Conservation (phyloP, 35 echinoderm and acorn worm genomes). For the Ophiothrix spiculata region DNA sequence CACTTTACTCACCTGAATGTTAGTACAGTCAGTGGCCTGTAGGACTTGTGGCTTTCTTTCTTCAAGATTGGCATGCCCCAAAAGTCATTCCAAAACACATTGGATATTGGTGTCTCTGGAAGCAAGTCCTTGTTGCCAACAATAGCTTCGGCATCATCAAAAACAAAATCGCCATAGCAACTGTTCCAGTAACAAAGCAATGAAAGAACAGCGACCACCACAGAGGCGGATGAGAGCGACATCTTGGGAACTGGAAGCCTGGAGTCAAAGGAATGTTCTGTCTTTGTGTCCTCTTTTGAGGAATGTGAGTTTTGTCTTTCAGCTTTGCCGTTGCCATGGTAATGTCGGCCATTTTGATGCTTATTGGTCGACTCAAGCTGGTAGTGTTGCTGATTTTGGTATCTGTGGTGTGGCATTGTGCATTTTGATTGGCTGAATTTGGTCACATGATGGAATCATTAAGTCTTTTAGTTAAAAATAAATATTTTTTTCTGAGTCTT, state of each 20-base stretch:
- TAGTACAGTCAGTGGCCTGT: constrained; percentile 79
- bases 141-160: constrained; percentile 91
- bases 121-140: constrained; percentile 78
- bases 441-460: constrained; percentile 23
- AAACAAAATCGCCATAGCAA: constrained; percentile 85
- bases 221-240: neutral
- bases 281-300: neutral
- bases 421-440: neutral
- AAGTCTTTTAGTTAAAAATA: too few relatives aligned
- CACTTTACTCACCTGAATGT: constrained; percentile 79
- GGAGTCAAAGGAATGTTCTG: constrained; percentile 27
- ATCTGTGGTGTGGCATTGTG: constrained; percentile 11
- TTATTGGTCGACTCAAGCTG: neutral
- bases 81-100: constrained; percentile 82
- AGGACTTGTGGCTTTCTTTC: constrained; percentile 96
- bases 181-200: constrained; percentile 80
- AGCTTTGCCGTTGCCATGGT: neutral
- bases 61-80: constrained; percentile 70
- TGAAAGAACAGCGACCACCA: constrained; percentile 55
- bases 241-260: constrained; percentile 61
- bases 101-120: constrained; percentile 29
- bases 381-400: neutral
- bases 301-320: neutral
- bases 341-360: constrained; percentile 25
- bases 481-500: too few relatives aligned